These are phyloP conservation scores for Acronicta leporina DNA, from an alignment of 2,888 invertebrate species.

Conservation along the genomic window DNA sequence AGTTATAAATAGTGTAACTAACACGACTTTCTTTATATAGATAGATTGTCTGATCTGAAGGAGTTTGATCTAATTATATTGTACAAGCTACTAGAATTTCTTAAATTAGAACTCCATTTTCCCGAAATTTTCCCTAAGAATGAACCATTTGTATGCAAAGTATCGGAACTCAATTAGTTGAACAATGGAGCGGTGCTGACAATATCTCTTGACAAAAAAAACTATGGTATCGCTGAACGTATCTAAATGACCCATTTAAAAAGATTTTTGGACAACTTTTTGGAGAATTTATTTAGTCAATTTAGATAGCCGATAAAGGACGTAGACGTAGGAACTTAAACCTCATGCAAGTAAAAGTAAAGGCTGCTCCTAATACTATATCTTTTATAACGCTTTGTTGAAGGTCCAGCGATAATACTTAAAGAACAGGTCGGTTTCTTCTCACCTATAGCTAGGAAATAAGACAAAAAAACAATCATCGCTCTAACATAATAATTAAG, in stretches of 20 bases:
- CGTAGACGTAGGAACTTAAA: not conserved
- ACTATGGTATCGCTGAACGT: constrained; percentile 5
- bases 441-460: not conserved
- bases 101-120: too few relatives aligned
- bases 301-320: constrained; percentile 10
- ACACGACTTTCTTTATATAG: too few relatives aligned
- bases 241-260: constrained; percentile 19
- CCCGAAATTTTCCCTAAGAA: not conserved
- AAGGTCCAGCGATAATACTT: constrained; percentile 2
- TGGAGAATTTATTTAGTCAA: not conserved
- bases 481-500: too few relatives aligned
- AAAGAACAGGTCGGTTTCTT: not conserved
- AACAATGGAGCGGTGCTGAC: constrained; percentile 22
- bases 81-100: too few relatives aligned
- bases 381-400: constrained; percentile 13
- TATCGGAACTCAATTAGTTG: constrained; percentile 27
- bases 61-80: too few relatives aligned
- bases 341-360: not conserved
- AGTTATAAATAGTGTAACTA: too few relatives aligned
- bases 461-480: constrained; percentile 3
- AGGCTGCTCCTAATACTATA: not conserved
- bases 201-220: constrained; percentile 7
- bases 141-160: constrained; percentile 35
- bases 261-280: constrained; percentile 9
- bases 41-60: too few relatives aligned